Base-by-base conservation (phyloP, 2,888 invertebrate genomes). In the Acanthosepion lycidas region DNA sequence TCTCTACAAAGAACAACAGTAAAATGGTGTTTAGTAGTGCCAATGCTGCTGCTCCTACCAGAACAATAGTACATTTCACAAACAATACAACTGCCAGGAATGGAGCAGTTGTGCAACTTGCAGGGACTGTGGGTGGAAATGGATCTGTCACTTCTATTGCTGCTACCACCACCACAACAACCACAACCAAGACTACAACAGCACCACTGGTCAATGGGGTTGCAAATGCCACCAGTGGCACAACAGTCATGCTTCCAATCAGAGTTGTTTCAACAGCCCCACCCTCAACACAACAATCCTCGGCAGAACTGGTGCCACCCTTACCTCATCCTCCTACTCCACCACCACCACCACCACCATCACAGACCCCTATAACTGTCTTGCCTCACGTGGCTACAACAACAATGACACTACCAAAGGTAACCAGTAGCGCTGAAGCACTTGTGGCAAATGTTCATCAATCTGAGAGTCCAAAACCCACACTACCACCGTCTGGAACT, bases 291-390 rank as follows among this genome's bases (percentile, higher is more conserved):
- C 78, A 78, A 78, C 78, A n/a, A n/a, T 78, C 78, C 78, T 78
- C 78, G n/a, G n/a, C 78, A 78, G 78, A 78, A 78, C 78, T 78
- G n/a, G 78, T n/a, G 78, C 93, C 94, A 59, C 95, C 94, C 48
- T 94, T 53, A 94, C 64, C 59, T 92, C 94, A 49, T 91, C 94
- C 64, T 93, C 94, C 48, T 91, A 92, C 26, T 28, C 55, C 42
- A 59, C 94, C 93, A 93, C 94, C 20, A 49, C 55, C 42, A 59
- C 94, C 93, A 93, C 91, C 15, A 91, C 78, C 55, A 91, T 91
- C 55, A 26, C 91, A 53, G 95, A 95, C 26, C 91, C 94, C 20
- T 95, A 96, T 94, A 96, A 95, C 94, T 15, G 51, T 91, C 20
- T 33, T 94, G 49, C 91, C 94, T 20, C 78, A 94, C 20, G 49